These are phyloP conservation scores for Calephelis nemesis DNA, from an alignment of 1,140 invertebrate genomes.

Conservation along the genomic window DNA sequence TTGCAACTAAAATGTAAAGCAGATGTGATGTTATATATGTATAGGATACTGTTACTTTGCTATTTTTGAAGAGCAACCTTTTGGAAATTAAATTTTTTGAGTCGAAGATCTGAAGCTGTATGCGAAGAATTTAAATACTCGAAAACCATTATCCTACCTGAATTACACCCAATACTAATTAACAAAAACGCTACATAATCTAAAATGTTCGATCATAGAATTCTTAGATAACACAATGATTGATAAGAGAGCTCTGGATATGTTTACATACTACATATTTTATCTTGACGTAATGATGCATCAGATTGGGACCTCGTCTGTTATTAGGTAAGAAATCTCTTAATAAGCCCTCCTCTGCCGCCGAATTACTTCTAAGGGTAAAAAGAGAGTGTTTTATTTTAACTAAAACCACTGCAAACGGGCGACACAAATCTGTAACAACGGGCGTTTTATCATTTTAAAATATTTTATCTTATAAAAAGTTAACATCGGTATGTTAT, in stretches of 20 bases:
- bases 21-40: too few species aligned
- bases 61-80: too few species aligned
- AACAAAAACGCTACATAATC: neutral
- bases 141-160: too few species aligned
- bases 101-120: too few species aligned
- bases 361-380: slow-evolving; percentile 42
- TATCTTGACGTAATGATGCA: slow-evolving; percentile 9
- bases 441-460: too few species aligned
- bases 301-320: neutral
- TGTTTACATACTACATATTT: neutral
- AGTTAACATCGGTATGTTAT: too few species aligned
- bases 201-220: neutral
- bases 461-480: neutral
- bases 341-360: slow-evolving; percentile 40
- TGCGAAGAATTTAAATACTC: too few species aligned
- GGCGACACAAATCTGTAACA: neutral
- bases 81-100: too few species aligned
- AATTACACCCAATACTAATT: too few species aligned
- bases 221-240: neutral
- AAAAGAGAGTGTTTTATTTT: slow-evolving; percentile 21
- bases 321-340: slow-evolving; percentile 34
- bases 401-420: slow-evolving; percentile 14
- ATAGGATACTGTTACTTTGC: too few species aligned
- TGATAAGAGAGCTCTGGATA: neutral
- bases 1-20: too few species aligned